Evolutionary conservation across 2,113 vertebrate species (phyloP).

Genomic region (Cottus gobio): DNA sequence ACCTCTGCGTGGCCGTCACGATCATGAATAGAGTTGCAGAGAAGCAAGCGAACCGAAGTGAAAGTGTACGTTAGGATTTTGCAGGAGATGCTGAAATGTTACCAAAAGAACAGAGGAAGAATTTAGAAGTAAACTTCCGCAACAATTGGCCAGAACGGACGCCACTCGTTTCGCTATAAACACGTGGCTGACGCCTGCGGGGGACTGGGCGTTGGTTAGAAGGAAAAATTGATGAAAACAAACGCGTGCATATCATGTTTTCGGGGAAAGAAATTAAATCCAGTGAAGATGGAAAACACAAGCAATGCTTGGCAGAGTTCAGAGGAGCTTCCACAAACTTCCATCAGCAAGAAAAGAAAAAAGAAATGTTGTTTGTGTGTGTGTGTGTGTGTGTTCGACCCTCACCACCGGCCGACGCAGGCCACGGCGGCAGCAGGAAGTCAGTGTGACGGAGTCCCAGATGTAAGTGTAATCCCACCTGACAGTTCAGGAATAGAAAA

Average conservation of each 20-base stretch:
- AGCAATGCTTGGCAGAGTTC: constrained; percentile 27
- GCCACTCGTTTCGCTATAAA: background rate
- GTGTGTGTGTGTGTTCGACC: constrained; percentile 29
- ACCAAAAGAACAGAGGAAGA: background rate
- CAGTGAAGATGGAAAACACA: constrained; percentile 12
- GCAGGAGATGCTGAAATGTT: background rate
- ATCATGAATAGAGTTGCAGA: constrained; percentile 32
- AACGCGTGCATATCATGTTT: constrained; percentile 9
- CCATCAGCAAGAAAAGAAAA: constrained; percentile 3
- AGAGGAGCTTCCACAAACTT: constrained; percentile 2
- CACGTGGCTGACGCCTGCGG: background rate
- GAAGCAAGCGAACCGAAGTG: background rate
- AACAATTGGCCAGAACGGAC: constrained; percentile 2
- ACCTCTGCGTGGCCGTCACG: background rate
- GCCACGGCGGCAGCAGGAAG: constrained; percentile 30
- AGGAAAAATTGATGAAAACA: background rate
- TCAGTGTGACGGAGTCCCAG: constrained; percentile 1
- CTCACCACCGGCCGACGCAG: background rate
- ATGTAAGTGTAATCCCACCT: constrained; percentile 15
- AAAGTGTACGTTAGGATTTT: background rate
- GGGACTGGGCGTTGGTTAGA: background rate
- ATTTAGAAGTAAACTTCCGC: background rate
- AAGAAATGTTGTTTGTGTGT: constrained; percentile 22
- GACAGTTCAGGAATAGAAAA: constrained; percentile 47
- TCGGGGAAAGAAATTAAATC: background rate